phyloP scores from a whole-genome alignment of 2,113 vertebrate species.

The Ptyas mucosa region DNA sequence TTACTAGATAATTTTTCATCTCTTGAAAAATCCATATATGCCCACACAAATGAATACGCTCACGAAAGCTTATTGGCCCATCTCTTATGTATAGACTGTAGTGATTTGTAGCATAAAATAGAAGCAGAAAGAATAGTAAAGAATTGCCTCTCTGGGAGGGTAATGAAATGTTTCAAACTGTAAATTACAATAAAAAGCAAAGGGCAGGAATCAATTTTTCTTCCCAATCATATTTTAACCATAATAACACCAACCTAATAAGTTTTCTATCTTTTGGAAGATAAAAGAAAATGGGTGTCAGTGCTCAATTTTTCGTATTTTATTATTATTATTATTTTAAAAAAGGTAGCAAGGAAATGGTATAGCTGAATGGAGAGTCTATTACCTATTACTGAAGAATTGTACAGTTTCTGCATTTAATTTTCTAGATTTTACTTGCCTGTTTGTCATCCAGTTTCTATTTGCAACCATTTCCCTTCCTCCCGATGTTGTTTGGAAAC shows the following conservation, averaged over 20 bases:
- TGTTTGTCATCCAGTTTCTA: conserved; percentile 27
- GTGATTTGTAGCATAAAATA: conserved; percentile 27
- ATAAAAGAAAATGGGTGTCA: conserved; percentile 41
- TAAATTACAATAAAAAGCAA: conserved; percentile 36
- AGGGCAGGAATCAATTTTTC: conserved; percentile 28
- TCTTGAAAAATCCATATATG: background rate
- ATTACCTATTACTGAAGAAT: conserved; percentile 14
- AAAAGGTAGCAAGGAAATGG: conserved; percentile 8
- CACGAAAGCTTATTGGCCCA: background rate
- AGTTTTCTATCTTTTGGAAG: conserved; percentile 32
- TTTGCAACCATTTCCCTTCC: conserved; percentile 32
- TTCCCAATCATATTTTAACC: conserved; percentile 46
- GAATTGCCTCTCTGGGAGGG: background rate
- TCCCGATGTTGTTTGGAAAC: background rate
- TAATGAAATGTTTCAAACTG: conserved; percentile 42
- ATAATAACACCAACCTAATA: conserved; percentile 50
- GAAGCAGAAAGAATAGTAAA: background rate
- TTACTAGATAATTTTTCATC: background rate
- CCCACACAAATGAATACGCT: background rate
- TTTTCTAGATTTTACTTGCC: conserved; percentile 5
- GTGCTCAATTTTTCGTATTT: conserved; percentile 41
- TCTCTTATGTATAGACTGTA: background rate
- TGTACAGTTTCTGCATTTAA: conserved; percentile 17
- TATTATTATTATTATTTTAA: conserved; percentile 27
- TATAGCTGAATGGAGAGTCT: background rate